Evolutionary conservation across 2,113 vertebrate genomes (phyloP).

Genomic region (Pyxicephalus adspersus): DNA sequence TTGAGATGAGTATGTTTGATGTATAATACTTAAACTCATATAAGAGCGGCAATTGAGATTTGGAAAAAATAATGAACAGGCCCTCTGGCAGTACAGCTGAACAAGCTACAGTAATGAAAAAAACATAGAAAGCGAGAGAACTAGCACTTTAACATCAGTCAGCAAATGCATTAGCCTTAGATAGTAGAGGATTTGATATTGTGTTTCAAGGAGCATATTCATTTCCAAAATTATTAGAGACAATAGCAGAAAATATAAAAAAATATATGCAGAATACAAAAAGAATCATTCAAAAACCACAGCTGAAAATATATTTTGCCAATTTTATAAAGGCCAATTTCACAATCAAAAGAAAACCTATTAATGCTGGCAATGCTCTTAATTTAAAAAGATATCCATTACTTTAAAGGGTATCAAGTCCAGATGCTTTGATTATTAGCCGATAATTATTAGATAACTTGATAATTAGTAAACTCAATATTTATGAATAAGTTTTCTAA

Average conservation of each 20-base stretch:
- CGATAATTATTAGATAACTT: too few relatives aligned
- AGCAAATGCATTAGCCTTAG: neutral
- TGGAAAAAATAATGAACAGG: constrained; percentile 34
- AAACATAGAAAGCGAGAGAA: constrained; percentile 10
- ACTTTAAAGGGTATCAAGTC: too few relatives aligned
- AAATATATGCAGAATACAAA: neutral
- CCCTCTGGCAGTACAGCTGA: constrained; percentile 27
- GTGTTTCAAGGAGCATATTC: neutral
- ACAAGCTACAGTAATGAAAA: constrained; percentile 24
- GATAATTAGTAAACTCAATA: too few relatives aligned
- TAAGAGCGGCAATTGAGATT: constrained; percentile 40
- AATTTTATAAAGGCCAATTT: too few relatives aligned
- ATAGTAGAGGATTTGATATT: neutral
- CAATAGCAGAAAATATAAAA: neutral
- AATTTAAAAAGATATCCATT: too few relatives aligned
- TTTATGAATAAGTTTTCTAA: too few relatives aligned
- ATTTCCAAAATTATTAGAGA: neutral
- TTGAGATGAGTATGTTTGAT: constrained; percentile 29
- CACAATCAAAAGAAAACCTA: too few relatives aligned
- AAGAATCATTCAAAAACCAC: neutral
- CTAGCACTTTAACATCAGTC: constrained; percentile 18
- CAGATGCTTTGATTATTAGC: too few relatives aligned
- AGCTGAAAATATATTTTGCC: too few relatives aligned
- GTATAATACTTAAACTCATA: constrained; percentile 47
- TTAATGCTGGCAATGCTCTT: too few relatives aligned